phyloP scores from a whole-genome alignment of 1,140 invertebrate species.

The Ptiloglossa arizonensis region DNA sequence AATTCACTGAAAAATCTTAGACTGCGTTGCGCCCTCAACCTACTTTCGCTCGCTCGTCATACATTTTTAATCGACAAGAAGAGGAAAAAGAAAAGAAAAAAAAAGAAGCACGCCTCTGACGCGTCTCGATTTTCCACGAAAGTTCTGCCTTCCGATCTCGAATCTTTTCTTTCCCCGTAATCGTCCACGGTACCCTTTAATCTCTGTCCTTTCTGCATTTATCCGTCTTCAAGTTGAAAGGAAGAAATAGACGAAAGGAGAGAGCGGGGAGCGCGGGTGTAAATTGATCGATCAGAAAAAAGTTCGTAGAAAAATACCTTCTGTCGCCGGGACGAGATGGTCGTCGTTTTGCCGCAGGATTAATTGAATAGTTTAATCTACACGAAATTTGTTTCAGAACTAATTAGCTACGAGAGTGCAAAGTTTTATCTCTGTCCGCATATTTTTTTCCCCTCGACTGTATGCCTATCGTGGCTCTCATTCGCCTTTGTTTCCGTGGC shows the following conservation, averaged over 20 bases:
- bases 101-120: neutral
- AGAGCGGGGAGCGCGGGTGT: neutral
- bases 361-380: conserved; percentile 46
- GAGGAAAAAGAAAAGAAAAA: no score
- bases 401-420: neutral
- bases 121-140: conserved; percentile 42
- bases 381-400: conserved; percentile 30
- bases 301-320: conserved; percentile 5
- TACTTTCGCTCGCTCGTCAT: conserved; percentile 14
- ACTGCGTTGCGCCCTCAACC: conserved; percentile 3
- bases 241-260: neutral
- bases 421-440: conserved; percentile 4
- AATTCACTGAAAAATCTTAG: neutral
- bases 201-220: conserved; percentile 3
- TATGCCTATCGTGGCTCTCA: neutral
- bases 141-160: neutral
- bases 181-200: neutral
- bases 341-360: neutral
- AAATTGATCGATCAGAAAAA: conserved; percentile 20
- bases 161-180: neutral
- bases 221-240: neutral
- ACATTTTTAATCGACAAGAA: conserved; percentile 15
- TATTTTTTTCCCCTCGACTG: neutral
- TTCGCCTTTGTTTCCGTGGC: conserved; percentile 5
- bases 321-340: neutral